Evolutionary conservation across 2,888 invertebrate species (phyloP), one percentile per base, ranked within the genome.

Genomic region (Drosophila lutescens): DNA sequence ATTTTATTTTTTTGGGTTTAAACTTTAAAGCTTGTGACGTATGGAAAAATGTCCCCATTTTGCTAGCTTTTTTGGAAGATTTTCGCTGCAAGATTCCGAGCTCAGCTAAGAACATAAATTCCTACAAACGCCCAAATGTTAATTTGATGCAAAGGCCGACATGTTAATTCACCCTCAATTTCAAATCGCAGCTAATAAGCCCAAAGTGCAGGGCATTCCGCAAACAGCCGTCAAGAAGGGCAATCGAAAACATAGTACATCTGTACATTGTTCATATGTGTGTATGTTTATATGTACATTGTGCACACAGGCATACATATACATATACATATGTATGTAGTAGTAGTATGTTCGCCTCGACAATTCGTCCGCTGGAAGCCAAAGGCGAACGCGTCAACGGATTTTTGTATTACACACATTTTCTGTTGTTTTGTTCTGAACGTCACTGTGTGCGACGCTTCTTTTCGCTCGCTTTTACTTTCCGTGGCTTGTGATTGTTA

Each of bases 381-480:
- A 60, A 74, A 72, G 69, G 61, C 73, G 54, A 47, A 63, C 53
- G 36, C 61, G 86, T 77, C 81, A 74, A 81, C 88, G 74, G 80
- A 81, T 86, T 81, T 83, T 83, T 88, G 67, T 77, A 50, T 68
- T 86, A 86, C 89, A 78, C 81, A 86, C 66, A 83, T 72, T 77
- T 71, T 69, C 47, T 43, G 43, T 51, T 51, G 47, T 72, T 62
- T 57, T 65, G 60, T 62, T 69, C 47, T 36, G 40, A 8, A 20
- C 55, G 34, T 12, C n/a, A 10, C 20, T 65, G 53, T 60, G 67
- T 76, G 36, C 36, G 36, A n/a, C 30, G 36, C 65, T 79, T 70
- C 56, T 79, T 82, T 86, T 87, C 57, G 76, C 83, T 89, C 83
- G 88, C 83, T 89, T 83, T 83, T 89, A 83, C 83, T 83, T 83